A percentile compares a stretch with the other conserved stretches of the same genome.
Evolutionary conservation across 1,140 invertebrate species (phyloP).

Genomic region (Agraylea sexmaculata): DNA sequence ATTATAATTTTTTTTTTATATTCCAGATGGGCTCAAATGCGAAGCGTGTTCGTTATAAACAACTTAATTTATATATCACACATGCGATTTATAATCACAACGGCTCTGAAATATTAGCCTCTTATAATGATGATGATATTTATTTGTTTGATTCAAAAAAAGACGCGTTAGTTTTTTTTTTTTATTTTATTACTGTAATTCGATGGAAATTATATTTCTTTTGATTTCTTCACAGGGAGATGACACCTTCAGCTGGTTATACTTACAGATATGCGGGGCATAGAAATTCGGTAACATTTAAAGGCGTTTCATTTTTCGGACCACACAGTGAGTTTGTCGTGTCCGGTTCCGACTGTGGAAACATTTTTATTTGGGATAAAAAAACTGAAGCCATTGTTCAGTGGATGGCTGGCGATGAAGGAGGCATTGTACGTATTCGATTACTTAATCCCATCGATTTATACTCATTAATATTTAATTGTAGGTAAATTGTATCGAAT

Average conservation of each 20-base stretch:
- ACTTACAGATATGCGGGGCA: conserved; percentile 70
- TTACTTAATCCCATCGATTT: too few species aligned
- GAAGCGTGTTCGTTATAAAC: too few species aligned
- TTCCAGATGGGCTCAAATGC: too few species aligned
- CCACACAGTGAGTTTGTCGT: conserved; percentile 80
- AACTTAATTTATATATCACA: conserved; percentile 55
- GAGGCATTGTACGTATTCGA: conserved; percentile 67
- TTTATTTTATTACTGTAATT: not conserved
- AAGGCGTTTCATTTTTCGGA: conserved; percentile 90
- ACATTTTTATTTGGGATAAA: conserved; percentile 92
- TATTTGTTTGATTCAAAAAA: conserved; percentile 73
- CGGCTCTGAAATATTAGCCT: conserved; percentile 79
- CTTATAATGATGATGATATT: conserved; percentile 89
- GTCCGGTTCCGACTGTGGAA: conserved; percentile 91
- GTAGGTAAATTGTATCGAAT: conserved; percentile 84
- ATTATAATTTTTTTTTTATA: too few species aligned
- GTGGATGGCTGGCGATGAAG: conserved; percentile 72
- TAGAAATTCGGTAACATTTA: conserved; percentile 71
- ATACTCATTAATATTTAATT: too few species aligned
- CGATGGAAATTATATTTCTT: conserved; percentile 6
- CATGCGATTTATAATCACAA: conserved; percentile 85
- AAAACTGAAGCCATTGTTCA: conserved; percentile 79
- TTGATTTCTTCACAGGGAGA: conserved; percentile 22
- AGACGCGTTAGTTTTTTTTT: conserved; percentile 27
- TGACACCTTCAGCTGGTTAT: conserved; percentile 45